Base-by-base conservation (phyloP, 2,113 vertebrate species). In the Perca flavescens region DNA sequence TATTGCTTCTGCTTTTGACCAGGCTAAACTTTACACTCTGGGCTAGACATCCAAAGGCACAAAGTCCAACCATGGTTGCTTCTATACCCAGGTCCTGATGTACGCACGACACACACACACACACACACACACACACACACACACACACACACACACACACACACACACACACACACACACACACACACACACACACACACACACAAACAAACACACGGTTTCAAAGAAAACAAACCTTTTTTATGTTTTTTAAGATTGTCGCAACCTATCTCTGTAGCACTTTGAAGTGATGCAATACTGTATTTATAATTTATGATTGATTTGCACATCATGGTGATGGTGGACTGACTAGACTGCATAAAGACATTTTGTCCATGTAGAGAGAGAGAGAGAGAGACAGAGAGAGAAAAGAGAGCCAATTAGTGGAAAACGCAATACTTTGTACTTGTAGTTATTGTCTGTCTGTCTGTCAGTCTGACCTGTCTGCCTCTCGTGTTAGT, bases 231-330 rank as follows among this genome's bases (percentile, higher is more conserved):
- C 31, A 56, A 86, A 43, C 49, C 10, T 62, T 79, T 46, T 79
- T 64, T 72, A 52, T 85, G 65, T 86, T 88, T 91, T 79, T 82
- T 62, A 84, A 88, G 88, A 94, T 92, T 86, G 89, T 91, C 36
- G 79, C 80, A 89, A 93, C 89, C 77, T 92, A 93, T 93, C 78
- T 94, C 86, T 91, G 93, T 93, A 95, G 95, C 95, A 95, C 94
- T 94, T 96, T 95, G 90, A 95, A 93, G 91, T 95, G 93, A 95
- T 94, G 95, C 95, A 95, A 96, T 95, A 96, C 91, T 91, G 76
- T 92, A 91, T 89, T 90, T 94, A 82, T 92, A 88, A 86, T 91
- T 89, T 90, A 62, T 85, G 85, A 90, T 91, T 90, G 79, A 93
- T 94, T 93, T 93, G 88, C 91, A 95, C 92, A 90, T 89, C 76